phyloP scores from a whole-genome alignment of 2,797 vertebrate species.

The Manis crassicaudata region DNA sequence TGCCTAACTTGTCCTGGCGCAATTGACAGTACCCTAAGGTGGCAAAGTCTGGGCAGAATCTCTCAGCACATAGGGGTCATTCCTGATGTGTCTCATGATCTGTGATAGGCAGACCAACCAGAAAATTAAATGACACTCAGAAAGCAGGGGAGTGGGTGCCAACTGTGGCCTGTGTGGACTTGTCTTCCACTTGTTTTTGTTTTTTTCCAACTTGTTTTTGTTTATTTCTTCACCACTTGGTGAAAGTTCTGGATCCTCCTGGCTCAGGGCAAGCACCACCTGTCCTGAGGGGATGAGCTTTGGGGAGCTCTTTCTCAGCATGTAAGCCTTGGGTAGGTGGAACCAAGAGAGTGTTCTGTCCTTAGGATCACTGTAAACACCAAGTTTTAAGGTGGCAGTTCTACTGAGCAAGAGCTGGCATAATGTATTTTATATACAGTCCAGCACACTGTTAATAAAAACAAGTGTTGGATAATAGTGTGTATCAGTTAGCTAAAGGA shows the following conservation, averaged over 20 bases:
- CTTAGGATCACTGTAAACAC: background rate
- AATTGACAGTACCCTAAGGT: background rate
- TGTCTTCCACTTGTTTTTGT: background rate
- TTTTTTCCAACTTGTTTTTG: background rate
- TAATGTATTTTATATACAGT: background rate
- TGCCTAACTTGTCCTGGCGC: background rate
- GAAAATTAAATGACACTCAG: background rate
- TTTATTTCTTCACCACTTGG: constrained; percentile 2
- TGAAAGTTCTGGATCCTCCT: constrained; percentile 50
- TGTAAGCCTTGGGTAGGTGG: background rate
- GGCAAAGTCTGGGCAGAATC: background rate
- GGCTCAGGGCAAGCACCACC: background rate
- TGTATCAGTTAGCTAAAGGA: background rate
- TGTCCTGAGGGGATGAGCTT: background rate
- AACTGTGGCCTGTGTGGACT: background rate
- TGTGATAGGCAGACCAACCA: background rate
- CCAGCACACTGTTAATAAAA: background rate
- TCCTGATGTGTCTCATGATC: background rate
- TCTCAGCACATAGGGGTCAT: background rate
- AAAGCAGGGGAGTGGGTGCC: background rate
- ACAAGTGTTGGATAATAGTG: constrained; percentile 13
- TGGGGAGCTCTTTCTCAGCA: constrained; percentile 46
- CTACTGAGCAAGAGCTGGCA: background rate
- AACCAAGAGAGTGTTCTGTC: background rate
- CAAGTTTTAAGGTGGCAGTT: background rate